phyloP scores from a whole-genome alignment of 2,113 vertebrate genomes.

The Neodon shergylaensis region DNA sequence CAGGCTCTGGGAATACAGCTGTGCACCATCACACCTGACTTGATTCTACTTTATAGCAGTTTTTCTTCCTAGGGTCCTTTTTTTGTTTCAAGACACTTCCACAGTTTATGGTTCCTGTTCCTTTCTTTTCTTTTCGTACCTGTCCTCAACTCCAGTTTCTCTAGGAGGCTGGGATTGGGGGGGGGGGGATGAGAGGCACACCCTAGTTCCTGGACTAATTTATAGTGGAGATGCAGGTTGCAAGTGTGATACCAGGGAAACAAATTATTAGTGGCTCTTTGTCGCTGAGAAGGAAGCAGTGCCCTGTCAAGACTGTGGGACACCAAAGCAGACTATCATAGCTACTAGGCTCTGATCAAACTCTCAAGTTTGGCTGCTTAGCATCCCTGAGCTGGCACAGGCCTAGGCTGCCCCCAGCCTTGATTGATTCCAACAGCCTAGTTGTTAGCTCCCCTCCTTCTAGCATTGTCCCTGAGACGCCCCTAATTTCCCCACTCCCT shows the following conservation, averaged over 20 bases:
- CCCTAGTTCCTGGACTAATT: background rate
- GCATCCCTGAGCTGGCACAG: background rate
- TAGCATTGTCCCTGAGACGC: constrained; percentile 72
- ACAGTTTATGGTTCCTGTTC: background rate
- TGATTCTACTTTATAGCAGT: background rate
- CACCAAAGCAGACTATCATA: background rate
- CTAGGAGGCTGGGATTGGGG: background rate
- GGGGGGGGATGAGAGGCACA: background rate
- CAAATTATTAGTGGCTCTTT: background rate
- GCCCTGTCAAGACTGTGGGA: background rate
- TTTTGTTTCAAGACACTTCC: background rate
- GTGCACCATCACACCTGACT: background rate
- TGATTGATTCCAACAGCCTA: background rate
- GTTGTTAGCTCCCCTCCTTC: constrained; percentile 48
- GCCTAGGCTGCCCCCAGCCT: background rate
- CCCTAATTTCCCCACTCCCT: constrained; percentile 75
- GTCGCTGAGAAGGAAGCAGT: constrained; percentile 34
- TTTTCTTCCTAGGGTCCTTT: constrained; percentile 8
- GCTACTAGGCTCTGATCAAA: background rate
- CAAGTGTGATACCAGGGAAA: background rate
- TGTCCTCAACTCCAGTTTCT: background rate
- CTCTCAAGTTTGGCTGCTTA: background rate
- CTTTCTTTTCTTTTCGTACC: background rate
- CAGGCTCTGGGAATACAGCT: background rate
- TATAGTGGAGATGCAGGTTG: background rate